Percentiles rank a stretch among this genome's conserved stretches.
Evolutionary conservation across 2,113 vertebrate species (phyloP).

Genomic region (Cheirogaleus medius): DNA sequence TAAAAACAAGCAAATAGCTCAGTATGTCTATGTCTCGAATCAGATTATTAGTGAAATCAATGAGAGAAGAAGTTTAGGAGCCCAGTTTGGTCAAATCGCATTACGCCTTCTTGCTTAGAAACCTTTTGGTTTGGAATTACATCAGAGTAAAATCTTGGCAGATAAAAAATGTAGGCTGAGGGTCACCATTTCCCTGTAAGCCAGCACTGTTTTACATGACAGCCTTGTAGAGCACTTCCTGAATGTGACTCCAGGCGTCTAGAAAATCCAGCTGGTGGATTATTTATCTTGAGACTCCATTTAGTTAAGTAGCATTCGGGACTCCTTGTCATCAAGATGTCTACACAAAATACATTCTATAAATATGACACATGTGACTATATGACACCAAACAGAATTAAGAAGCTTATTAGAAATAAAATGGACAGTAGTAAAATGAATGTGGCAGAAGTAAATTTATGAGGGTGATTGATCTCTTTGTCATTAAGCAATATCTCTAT

Average conservation of each 20-base stretch:
- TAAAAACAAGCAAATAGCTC: not conserved
- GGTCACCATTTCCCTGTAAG: not conserved
- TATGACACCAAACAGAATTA: not conserved
- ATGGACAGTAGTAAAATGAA: not conserved
- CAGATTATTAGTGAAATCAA: not conserved
- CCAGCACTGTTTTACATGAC: not conserved
- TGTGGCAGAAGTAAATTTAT: not conserved
- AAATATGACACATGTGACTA: not conserved
- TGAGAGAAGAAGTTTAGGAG: not conserved
- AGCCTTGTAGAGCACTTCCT: not conserved
- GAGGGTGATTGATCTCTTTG: not conserved
- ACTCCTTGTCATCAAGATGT: not conserved
- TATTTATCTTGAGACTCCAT: not conserved
- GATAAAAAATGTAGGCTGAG: not conserved
- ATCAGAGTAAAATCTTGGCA: not conserved
- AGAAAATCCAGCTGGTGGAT: not conserved
- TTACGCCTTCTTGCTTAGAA: not conserved
- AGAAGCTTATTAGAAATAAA: not conserved
- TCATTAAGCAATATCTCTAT: slow-evolving; percentile 25
- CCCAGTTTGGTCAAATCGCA: not conserved
- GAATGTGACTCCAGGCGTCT: not conserved
- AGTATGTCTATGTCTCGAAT: not conserved
- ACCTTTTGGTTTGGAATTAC: not conserved
- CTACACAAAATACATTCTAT: not conserved
- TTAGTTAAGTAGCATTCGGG: not conserved